Conservation (phyloP, 1,140 invertebrate species). For the Papilio machaon region DNA sequence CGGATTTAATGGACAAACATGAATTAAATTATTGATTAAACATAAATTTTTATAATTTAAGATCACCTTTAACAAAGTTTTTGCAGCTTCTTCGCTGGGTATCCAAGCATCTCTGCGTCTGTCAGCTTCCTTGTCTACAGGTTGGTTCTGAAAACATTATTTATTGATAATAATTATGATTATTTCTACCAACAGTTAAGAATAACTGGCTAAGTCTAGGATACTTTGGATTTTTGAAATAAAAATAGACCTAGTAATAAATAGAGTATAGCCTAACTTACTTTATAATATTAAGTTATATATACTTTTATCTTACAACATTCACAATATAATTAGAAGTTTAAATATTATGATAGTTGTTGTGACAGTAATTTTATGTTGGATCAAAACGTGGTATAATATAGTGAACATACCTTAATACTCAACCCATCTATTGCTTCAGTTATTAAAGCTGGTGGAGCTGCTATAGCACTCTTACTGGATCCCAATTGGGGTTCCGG, state of each 20-base stretch:
- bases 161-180: slow-evolving; percentile 17
- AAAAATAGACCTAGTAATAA: too few relatives aligned
- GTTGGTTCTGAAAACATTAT: slow-evolving; percentile 65
- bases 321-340: too few relatives aligned
- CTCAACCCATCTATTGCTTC: slow-evolving; percentile 68
- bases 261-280: too few relatives aligned
- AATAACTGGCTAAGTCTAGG: too few relatives aligned
- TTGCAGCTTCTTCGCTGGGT: slow-evolving; percentile 85
- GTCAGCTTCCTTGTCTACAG: slow-evolving; percentile 83
- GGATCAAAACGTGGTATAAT: neutral
- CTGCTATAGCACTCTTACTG: slow-evolving; percentile 49
- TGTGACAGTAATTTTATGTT: too few relatives aligned
- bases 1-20: too few relatives aligned
- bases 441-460: slow-evolving; percentile 53
- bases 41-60: neutral
- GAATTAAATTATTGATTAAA: too few relatives aligned
- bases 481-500: slow-evolving; percentile 65
- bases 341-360: too few relatives aligned
- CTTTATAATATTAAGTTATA: too few relatives aligned
- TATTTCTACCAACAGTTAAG: too few relatives aligned
- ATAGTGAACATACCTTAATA: slow-evolving; percentile 56
- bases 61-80: slow-evolving; percentile 82
- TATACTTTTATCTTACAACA: too few relatives aligned
- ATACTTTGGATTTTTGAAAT: too few relatives aligned
- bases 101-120: slow-evolving; percentile 90